Conservation (phyloP, 2,888 invertebrate species). For the Leptopterna dolabrata region DNA sequence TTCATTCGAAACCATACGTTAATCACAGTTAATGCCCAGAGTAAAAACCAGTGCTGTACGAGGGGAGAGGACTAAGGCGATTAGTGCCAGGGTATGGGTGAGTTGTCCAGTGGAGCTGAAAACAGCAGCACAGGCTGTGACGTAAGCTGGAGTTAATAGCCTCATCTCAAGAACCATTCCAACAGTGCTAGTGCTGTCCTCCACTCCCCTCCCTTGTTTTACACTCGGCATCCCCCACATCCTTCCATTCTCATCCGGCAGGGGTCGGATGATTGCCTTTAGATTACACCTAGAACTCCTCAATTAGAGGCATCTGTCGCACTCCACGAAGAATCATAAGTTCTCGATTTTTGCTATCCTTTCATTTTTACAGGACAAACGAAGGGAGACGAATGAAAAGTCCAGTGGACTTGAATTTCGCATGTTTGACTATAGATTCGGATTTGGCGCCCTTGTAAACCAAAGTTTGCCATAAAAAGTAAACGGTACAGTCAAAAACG, state of each 20-base stretch:
- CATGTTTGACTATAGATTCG: too few relatives aligned
- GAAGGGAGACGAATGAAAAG: too few relatives aligned
- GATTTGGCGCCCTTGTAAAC: too few relatives aligned
- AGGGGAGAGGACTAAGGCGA: neutral
- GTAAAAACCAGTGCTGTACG: neutral
- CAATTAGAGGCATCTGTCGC: slow-evolving; percentile 43
- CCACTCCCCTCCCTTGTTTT: neutral
- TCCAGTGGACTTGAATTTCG: too few relatives aligned
- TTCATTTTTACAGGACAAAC: neutral
- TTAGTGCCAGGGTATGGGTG: neutral
- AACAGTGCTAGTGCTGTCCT: neutral
- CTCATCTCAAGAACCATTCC: neutral
- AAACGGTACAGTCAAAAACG: too few relatives aligned
- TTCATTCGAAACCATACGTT: neutral
- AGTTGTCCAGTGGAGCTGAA: slow-evolving; percentile 31
- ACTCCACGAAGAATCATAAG: neutral
- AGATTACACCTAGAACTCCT: slow-evolving; percentile 30
- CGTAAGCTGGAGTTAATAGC: slow-evolving; percentile 37
- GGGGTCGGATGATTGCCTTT: slow-evolving; percentile 24
- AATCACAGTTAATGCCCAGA: neutral
- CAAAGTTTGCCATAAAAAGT: too few relatives aligned
- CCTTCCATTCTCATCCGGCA: neutral
- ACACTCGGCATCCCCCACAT: neutral
- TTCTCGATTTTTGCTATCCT: neutral
- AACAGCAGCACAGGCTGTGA: slow-evolving; percentile 26